Base-by-base conservation (phyloP, 2,888 invertebrate species). In the Synergus japonicus region DNA sequence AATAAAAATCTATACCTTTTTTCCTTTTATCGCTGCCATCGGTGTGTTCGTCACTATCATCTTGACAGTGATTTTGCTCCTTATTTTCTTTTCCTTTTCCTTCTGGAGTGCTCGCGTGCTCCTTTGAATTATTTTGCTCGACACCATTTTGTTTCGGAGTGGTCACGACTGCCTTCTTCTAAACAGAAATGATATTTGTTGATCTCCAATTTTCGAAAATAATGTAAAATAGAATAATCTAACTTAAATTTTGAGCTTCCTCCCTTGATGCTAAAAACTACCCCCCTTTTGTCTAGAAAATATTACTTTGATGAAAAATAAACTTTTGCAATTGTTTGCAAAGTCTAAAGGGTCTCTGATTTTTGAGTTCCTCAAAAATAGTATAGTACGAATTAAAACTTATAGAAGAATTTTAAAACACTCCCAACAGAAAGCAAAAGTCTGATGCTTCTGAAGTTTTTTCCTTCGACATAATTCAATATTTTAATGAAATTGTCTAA, bases 81-180 rank as follows among this genome's bases (percentile, higher is more conserved):
- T 90, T 92, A 81, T 89, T 92, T 83, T 92, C 90, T 84, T 92
- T 91, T 82, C 91, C 90, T 82, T 89, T 90, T 63, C 77, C 88
- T 69, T 91, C 90, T 37, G 84, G 84, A 44, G 86, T 82, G 64
- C 83, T 87, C 46, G 86, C 83, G n/a, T 73, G 73, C 73, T 90
- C 90, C 78, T 90, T 90, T 3, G 87, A 82, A 77, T 86, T 88
- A 76, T 84, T 87, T 64, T 87, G 87, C 73, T 92, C 91, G 22
- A 90, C 83, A 76, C 93, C 93, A 87, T 94, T 93, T 82, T 93
- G 92, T 78, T 93, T 92, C 81, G 92, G 91, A 83, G 93, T 79
- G 46, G 87, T 80, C 83, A 86, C 85, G 76, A 85, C 76, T 77
- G 85, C 15, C 82, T 89, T 89, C 77, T 89, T 90, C 90, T 89